Conservation (phyloP, 2,888 invertebrate genomes). For the Cryptus viduatorius region DNA sequence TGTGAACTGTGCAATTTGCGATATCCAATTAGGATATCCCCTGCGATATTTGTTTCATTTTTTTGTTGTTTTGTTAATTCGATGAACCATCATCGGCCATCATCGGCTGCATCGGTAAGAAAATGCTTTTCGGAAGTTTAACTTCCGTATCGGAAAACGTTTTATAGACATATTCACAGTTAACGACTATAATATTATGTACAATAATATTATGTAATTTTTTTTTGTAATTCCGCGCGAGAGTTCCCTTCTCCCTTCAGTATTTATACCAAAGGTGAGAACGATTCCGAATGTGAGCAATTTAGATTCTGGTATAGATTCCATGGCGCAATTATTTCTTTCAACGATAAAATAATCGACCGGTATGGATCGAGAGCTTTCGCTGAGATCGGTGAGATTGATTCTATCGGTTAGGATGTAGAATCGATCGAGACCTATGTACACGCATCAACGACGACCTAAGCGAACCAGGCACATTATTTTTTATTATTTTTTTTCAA, state of each 20-base stretch:
- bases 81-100: constrained; percentile 31
- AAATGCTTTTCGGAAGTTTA: constrained; percentile 71
- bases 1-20: constrained; percentile 25
- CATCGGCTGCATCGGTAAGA: too few relatives aligned
- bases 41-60: constrained; percentile 28
- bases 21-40: constrained; percentile 54
- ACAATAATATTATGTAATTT: constrained; percentile 71
- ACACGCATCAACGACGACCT: constrained; percentile 42
- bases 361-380: constrained; percentile 25
- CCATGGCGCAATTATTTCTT: constrained; percentile 27
- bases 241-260: constrained; percentile 29
- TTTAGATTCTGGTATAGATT: constrained; percentile 51
- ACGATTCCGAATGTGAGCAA: constrained; percentile 69
- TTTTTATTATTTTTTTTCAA: constrained; percentile 47
- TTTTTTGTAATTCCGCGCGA: constrained; percentile 50
- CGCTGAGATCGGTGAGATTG: constrained; percentile 3
- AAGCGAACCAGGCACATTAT: constrained; percentile 50
- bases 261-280: constrained; percentile 43
- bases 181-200: constrained; percentile 78
- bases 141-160: constrained; percentile 69
- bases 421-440: neutral
- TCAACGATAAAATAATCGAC: constrained; percentile 17
- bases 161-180: constrained; percentile 79
- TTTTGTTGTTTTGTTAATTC: constrained; percentile 36
- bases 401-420: constrained; percentile 8